Base-by-base conservation (phyloP, 2,888 invertebrate genomes). In the Cosmopolites sordidus region DNA sequence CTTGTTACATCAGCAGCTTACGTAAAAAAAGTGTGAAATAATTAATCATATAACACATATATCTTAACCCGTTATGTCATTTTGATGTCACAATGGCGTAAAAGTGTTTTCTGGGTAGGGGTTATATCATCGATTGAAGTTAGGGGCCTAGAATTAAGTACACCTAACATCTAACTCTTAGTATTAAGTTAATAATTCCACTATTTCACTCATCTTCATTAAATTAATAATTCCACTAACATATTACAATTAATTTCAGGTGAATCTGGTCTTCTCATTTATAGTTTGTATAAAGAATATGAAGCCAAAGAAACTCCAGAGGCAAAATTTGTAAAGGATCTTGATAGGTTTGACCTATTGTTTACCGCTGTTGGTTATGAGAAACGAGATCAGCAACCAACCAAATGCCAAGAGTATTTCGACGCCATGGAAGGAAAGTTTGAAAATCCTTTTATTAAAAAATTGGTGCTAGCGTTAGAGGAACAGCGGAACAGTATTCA, bases 281-380 rank as follows among this genome's bases (percentile, higher is more conserved):
- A 71, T 48, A 63, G 64, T 45, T 63, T 73, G 56, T 78, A 80
- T 48, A 75, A 92, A 87, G 96, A 98, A 75, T 98, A 96, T 75
- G 95, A 95, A 77, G 79, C 81, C 30, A 90, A 90, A 70, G 78
- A 79, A 63, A 88, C 91, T 29, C 78, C 85, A 0, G 97, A 97
- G 78, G 90, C 97, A 1, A 84, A 83, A 66, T 88, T 92, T 66
- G 93, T 97, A 1, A 97, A 97, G 76, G 97, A 98, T 69, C 78
- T 98, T 56, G 98, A 98, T 74, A 83, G 87, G 53, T 86, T 97
- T 69, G 97, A 98, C 72, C 89, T 98, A 87, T 81, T 97, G 47
- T 83, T 92, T 67, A 97, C 97, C 74, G 97, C 97, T 0, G 88
- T 85, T 69, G 91, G 94, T 70, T 98, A 98, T 75, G 96, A 97